Evolutionary conservation across 2,113 vertebrate genomes (phyloP).

Genomic region (Sterrhoptilus dennistouni): DNA sequence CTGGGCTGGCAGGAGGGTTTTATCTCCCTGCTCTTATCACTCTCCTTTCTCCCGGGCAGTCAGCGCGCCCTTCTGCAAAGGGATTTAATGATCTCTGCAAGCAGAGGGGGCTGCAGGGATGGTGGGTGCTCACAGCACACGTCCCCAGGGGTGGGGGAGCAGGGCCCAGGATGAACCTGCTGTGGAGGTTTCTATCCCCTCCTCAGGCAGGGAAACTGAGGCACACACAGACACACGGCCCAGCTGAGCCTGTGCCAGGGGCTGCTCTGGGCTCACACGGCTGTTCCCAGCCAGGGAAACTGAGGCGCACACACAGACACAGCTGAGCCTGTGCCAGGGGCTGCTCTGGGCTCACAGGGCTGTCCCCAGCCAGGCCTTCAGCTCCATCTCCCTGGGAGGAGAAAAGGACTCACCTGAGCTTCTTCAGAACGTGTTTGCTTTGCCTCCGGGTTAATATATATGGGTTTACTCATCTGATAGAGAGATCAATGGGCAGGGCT

Average conservation of each 20-base stretch:
- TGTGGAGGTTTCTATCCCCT: accelerated
- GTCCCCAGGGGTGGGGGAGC: accelerated
- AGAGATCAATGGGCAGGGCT: constrained; percentile 10
- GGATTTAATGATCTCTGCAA: not conserved
- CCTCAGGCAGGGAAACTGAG: not conserved
- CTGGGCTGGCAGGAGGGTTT: not conserved
- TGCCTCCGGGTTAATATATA: not conserved
- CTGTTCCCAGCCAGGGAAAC: not conserved
- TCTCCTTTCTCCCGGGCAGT: not conserved
- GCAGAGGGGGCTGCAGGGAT: not conserved
- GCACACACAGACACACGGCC: not conserved
- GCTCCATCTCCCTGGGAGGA: not conserved
- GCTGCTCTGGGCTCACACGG: not conserved
- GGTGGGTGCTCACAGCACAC: not conserved
- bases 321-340: accelerated
- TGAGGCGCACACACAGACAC: not conserved
- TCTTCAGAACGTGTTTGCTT: not conserved
- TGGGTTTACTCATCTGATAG: constrained; percentile 2
- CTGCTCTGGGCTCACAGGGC: not conserved
- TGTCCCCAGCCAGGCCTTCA: not conserved
- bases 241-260: accelerated
- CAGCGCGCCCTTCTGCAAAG: not conserved
- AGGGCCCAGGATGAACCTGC: accelerated
- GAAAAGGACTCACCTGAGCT: not conserved
- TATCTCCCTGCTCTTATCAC: not conserved